phyloP scores from a whole-genome alignment of 64 coral and sea anemone genomes.

The Montipora sp. region DNA sequence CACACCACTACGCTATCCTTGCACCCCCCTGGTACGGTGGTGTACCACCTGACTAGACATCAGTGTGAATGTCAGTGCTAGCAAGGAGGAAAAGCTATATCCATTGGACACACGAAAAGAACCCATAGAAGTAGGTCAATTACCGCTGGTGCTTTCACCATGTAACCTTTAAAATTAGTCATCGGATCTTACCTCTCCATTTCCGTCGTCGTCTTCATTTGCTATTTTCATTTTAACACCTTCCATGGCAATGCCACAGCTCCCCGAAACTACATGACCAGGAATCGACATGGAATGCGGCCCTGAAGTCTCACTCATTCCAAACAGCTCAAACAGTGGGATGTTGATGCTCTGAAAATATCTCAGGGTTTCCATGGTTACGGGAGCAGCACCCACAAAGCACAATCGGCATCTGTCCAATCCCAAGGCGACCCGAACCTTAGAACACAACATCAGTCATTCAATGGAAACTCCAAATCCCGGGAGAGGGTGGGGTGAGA shows the following conservation, averaged over 20 bases:
- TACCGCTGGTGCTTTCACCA: too few species aligned
- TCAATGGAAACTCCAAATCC: too few species aligned
- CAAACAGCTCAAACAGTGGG: slow-evolving; percentile 90
- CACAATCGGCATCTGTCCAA: slow-evolving; percentile 80
- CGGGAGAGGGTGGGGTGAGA: too few species aligned
- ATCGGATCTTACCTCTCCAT: slow-evolving; percentile 74
- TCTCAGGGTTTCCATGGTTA: slow-evolving; percentile 92
- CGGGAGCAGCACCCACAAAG: slow-evolving; percentile 89
- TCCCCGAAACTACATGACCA: slow-evolving; percentile 69
- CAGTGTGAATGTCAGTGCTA: too few species aligned
- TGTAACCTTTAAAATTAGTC: neutral
- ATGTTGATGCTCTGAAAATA: slow-evolving; percentile 99
- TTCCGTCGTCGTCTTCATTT: slow-evolving; percentile 88
- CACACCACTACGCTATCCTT: too few species aligned
- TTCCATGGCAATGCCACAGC: slow-evolving; percentile 77
- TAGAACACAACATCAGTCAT: neutral
- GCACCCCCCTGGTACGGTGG: too few species aligned
- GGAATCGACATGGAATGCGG: slow-evolving; percentile 79
- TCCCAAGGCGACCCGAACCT: slow-evolving; percentile 87
- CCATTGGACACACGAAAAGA: too few species aligned
- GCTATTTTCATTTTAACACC: slow-evolving; percentile 78
- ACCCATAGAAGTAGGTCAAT: too few species aligned
- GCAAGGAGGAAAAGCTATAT: too few species aligned
- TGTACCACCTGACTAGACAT: too few species aligned
- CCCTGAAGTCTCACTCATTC: slow-evolving; percentile 96